phyloP scores from a whole-genome alignment of 2,113 vertebrate genomes.

The Alaudala cheleensis region DNA sequence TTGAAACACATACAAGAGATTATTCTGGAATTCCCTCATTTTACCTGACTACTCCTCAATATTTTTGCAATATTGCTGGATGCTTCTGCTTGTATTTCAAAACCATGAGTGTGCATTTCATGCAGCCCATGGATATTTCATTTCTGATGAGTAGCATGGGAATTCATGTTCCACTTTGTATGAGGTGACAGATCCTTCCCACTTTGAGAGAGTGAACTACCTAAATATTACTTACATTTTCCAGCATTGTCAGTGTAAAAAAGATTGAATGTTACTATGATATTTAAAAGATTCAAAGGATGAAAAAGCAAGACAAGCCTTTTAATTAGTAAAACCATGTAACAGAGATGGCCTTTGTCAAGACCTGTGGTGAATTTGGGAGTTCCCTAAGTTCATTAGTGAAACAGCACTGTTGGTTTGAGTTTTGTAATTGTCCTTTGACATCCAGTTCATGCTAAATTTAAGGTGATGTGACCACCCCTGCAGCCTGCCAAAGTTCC shows the following conservation, averaged over 20 bases:
- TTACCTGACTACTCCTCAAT: background rate
- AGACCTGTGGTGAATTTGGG: background rate
- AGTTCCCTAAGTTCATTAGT: background rate
- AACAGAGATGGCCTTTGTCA: background rate
- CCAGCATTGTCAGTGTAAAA: background rate
- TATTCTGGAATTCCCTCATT: background rate
- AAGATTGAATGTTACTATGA: background rate
- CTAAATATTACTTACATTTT: background rate
- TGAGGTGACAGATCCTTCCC: background rate
- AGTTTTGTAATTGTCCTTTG: background rate
- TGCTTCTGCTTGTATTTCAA: background rate
- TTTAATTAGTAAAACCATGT: background rate
- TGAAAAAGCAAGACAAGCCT: background rate
- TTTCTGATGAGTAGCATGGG: background rate
- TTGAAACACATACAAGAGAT: background rate
- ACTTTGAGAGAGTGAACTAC: background rate
- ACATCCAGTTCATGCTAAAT: background rate
- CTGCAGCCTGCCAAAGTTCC: background rate
- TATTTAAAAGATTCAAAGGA: background rate
- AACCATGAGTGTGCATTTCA: background rate
- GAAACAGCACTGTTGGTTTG: background rate
- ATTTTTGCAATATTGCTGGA: background rate
- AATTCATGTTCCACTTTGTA: background rate
- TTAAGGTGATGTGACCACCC: background rate
- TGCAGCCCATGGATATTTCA: background rate